These are phyloP conservation scores for Lamprotornis superbus DNA, from an alignment of 2,113 vertebrate genomes.

Conservation along the genomic window DNA sequence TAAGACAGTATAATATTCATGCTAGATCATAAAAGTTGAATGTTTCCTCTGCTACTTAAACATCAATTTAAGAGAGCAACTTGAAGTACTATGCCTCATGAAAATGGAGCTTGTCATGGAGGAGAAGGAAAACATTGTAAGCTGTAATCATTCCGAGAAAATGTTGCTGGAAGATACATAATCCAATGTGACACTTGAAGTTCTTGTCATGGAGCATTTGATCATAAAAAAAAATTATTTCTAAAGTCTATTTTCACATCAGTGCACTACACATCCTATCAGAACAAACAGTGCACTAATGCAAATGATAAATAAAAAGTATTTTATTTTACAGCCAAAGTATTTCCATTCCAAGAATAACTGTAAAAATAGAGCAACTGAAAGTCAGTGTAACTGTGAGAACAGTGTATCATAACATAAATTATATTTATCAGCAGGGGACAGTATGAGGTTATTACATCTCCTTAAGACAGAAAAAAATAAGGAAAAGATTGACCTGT, in stretches of 20 bases:
- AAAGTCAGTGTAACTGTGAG: background rate
- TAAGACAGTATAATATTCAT: background rate
- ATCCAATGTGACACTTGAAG: background rate
- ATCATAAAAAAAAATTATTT: background rate
- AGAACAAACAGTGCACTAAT: background rate
- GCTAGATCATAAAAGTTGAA: background rate
- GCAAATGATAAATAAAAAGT: background rate
- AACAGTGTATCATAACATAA: background rate
- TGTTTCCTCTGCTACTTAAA: background rate
- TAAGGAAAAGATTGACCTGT: background rate
- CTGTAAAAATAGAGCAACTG: background rate
- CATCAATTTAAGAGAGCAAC: background rate
- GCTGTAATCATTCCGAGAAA: background rate
- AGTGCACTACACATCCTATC: background rate
- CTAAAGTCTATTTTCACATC: background rate
- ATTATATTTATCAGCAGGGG: background rate
- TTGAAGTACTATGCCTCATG: background rate
- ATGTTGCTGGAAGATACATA: background rate
- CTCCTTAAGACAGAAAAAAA: background rate
- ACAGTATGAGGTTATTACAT: background rate
- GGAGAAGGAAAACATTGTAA: background rate
- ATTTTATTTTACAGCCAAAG: background rate
- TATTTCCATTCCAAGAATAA: background rate
- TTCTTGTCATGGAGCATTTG: background rate
- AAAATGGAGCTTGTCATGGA: background rate